Conservation (phyloP, 2,888 invertebrate genomes). For the Drosophila meridionalis region DNA sequence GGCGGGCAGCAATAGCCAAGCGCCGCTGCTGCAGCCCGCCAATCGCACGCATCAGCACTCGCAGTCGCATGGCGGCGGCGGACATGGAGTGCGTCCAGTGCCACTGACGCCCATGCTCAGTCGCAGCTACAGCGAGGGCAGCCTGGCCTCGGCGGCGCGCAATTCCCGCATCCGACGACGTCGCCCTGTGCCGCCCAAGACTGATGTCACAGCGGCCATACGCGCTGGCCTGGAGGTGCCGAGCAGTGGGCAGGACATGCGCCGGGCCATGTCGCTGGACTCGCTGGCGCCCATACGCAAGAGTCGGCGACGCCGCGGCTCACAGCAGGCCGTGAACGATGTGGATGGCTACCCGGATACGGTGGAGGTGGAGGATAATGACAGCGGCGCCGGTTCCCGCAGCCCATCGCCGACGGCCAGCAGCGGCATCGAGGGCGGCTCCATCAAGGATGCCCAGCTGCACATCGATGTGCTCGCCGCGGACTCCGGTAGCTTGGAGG, state of each 20-base stretch:
- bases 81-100: constrained; percentile 53
- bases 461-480: constrained; percentile 91
- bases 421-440: constrained; percentile 92
- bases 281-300: constrained; percentile 71
- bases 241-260: constrained; percentile 61
- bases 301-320: constrained; percentile 52
- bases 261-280: constrained; percentile 80
- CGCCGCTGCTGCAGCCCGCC: constrained; percentile 31
- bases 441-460: constrained; percentile 90
- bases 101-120: constrained; percentile 81
- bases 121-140: constrained; percentile 87
- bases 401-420: constrained; percentile 96
- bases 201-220: constrained; percentile 14
- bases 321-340: constrained; percentile 72
- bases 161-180: constrained; percentile 73
- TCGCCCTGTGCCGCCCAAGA: constrained; percentile 60
- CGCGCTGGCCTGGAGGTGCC: constrained; percentile 55
- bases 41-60: constrained; percentile 66
- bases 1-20: constrained; percentile 46
- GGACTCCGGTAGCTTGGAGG: constrained; percentile 48
- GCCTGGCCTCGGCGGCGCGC: constrained; percentile 83
- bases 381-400: constrained; percentile 87
- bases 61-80: constrained; percentile 56
- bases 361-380: constrained; percentile 77
- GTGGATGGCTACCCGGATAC: constrained; percentile 74